phyloP scores from a whole-genome alignment of 1,140 invertebrate genomes.

The Temnothorax nylanderi region DNA sequence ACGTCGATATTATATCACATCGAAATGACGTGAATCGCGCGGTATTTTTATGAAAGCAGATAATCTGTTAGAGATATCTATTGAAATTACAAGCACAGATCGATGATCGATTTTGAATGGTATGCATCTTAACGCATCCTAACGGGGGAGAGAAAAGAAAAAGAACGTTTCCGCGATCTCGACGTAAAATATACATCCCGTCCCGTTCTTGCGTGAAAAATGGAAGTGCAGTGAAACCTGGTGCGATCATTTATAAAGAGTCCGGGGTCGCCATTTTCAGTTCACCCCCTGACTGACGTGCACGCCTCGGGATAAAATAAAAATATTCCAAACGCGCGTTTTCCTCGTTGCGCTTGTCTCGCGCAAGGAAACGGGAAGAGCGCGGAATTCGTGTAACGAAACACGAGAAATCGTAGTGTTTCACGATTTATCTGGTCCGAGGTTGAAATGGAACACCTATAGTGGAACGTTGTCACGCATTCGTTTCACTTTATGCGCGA shows the following conservation, averaged over 20 bases:
- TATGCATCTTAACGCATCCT: not conserved
- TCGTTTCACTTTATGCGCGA: slow-evolving; percentile 21
- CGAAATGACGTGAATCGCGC: not conserved
- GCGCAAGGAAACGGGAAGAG: not conserved
- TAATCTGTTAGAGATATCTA: not conserved
- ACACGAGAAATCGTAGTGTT: slow-evolving; percentile 49
- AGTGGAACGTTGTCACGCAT: slow-evolving; percentile 17
- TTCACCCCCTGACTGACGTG: slow-evolving; percentile 18
- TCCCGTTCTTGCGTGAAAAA: slow-evolving; percentile 32
- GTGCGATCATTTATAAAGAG: slow-evolving; percentile 45
- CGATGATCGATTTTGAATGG: not conserved
- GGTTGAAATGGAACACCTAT: slow-evolving; percentile 32
- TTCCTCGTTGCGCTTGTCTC: not conserved
- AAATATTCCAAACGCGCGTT: slow-evolving; percentile 15
- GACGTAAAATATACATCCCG: slow-evolving; percentile 23
- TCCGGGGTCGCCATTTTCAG: slow-evolving; percentile 13
- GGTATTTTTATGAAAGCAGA: not conserved
- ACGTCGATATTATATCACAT: not conserved
- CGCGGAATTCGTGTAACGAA: slow-evolving; percentile 18
- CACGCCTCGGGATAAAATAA: slow-evolving; percentile 16
- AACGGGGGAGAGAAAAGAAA: not conserved
- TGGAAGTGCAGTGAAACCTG: slow-evolving; percentile 15
- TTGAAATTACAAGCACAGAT: not conserved
- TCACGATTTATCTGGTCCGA: slow-evolving; percentile 38
- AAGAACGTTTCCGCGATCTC: not conserved